Evolutionary conservation across 2,797 vertebrate species (phyloP), one percentile per base, ranked within the genome.

Genomic region (Periparus ater): DNA sequence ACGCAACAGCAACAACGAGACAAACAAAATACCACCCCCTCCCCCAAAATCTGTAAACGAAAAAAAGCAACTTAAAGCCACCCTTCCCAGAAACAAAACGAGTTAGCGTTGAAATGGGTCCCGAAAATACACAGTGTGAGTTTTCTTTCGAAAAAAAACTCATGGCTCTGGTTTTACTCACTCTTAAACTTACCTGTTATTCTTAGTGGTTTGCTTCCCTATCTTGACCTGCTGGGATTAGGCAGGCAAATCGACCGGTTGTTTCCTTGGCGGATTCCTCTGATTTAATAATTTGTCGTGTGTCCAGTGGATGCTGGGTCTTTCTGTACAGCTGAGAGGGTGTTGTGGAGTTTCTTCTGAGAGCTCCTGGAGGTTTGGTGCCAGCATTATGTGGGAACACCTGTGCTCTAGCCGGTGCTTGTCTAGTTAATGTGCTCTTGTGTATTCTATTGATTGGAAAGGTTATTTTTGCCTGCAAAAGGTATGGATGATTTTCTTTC

Each of bases 331-430:
- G 87, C 18, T 9, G 42, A 2, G 8, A 44, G 67, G 62, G 13
- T 54, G 32, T 36, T 51, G 47, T 26, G 80, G 70, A 44, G 62
- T 63, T n/a, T 48, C 20, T 63, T 12, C 5, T 3, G 3, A 30
- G 58, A 71, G 7, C 53, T 48, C 17, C 11, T 16, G 5, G 71
- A 60, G 36, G 21, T 30, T 18, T 6, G 19, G n/a, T 65, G 68
- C 53, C 36, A 42, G 42, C 3, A 1, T n/a, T 18, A 4, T 34
- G 22, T 23, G 77, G 51, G 27, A 71, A 22, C 44, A 29, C n/a
- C 34, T 40, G 55, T 58, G 38, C n/a, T 36, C 14, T 11, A 5
- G 51, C 44, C 1, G 1, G 0, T 61, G 38, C 38, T 53, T 51
- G 17, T n/a, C 19, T 36, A 14, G 78, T 27, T 71, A 14, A 29